Base-by-base conservation (phyloP, 2,797 vertebrate genomes). In the Novumbra hubbsi region DNA sequence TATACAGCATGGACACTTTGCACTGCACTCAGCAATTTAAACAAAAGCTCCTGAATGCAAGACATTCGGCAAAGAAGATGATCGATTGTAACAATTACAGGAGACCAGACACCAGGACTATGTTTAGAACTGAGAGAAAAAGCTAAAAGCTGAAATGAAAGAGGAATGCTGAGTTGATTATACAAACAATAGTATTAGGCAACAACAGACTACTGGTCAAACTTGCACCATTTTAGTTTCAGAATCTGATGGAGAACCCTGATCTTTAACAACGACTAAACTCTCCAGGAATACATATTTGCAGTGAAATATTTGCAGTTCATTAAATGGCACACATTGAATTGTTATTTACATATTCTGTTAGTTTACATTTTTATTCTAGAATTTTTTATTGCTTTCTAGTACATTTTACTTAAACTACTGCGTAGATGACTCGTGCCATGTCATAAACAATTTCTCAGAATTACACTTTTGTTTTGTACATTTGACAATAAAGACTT, bases 31-130 rank as follows among this genome's bases (percentile, higher is more conserved):
- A 90, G 86, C 86, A 76, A 76, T 88, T 73, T 76, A 69, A 27
- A 84, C 81, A 79, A 88, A 76, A 73, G 80, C 76, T 52, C 70
- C 7, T 45, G 76, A 78, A 34, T 78, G 76, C 21, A 34, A 78
- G 77, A 76, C 76, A 78, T 73, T 76, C 50, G 52, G 73, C 67
- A 75, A 79, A 78, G 55, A 71, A 75, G 82, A 84, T 86, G 88
- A 91, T 76, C 79, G 83, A 89, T 82, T 77, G 72, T 70, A 71
- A 78, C 81, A 87, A 86, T 86, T 87, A 85, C 57, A 7, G 72
- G 24, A 71, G 79, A 70, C 80, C 78, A 69, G 48, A 70, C 65
- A 73, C 15, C n/a, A 50, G 55, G 64, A 60, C 72, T 73, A 76
- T 86, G 66, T 84, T 77, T 73, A 66, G 73, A 66, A 8, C 38